Percentiles rank a stretch among this genome's conserved stretches.
Evolutionary conservation across 2,797 vertebrate species (phyloP).

Genomic region (Gastrophryne carolinensis): DNA sequence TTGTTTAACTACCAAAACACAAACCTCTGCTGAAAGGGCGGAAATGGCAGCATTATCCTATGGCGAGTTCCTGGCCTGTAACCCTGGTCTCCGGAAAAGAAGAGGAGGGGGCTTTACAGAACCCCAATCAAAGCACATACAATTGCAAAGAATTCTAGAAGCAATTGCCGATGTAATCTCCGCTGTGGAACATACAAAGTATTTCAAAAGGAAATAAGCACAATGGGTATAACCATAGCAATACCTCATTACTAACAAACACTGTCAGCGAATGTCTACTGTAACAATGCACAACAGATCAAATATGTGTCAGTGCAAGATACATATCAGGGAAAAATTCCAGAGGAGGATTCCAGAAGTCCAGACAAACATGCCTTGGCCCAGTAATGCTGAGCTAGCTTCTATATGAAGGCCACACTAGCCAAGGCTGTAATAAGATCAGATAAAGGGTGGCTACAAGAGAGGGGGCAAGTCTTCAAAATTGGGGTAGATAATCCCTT

Average conservation of each 20-base stretch:
- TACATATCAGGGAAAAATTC: background rate
- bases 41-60: conserved; percentile 49
- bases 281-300: background rate
- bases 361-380: too few relatives aligned
- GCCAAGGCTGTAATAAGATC: too few relatives aligned
- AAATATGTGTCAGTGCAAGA: background rate
- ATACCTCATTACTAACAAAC: background rate
- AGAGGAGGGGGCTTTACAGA: conserved; percentile 6
- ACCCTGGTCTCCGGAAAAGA: conserved; percentile 43
- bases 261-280: background rate
- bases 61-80: conserved; percentile 24
- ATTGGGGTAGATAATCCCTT: too few relatives aligned
- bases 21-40: conserved; percentile 36
- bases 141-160: conserved; percentile 4
- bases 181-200: background rate
- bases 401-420: background rate
- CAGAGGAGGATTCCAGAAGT: background rate
- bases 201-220: conserved; percentile 13
- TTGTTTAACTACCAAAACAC: conserved; percentile 40
- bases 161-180: background rate
- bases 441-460: too few relatives aligned
- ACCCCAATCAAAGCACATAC: conserved; percentile 14
- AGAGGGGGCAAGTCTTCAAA: too few relatives aligned
- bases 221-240: conserved; percentile 28
- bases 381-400: too few relatives aligned